Conservation (phyloP, 2,888 invertebrate species). For the Tuberolachnus salignus region DNA sequence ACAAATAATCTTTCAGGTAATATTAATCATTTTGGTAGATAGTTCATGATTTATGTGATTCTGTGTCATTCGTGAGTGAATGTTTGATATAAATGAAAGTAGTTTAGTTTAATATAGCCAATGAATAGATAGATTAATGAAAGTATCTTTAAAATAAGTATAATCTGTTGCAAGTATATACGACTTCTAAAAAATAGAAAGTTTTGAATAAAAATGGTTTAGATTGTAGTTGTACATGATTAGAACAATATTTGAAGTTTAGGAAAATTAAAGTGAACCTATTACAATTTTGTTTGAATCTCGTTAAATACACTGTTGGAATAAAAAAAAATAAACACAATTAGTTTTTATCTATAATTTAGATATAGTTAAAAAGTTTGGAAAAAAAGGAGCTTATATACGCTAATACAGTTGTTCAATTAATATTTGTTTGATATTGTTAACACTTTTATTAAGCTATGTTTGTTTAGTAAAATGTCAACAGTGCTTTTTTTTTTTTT, state of each 20-base stretch:
- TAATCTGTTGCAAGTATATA: too few relatives aligned
- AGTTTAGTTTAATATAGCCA: slow-evolving; percentile 21
- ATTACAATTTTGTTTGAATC: too few relatives aligned
- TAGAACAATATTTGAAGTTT: too few relatives aligned
- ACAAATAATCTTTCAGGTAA: too few relatives aligned
- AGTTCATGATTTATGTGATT: background rate
- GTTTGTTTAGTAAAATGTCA: background rate
- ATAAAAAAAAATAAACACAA: too few relatives aligned
- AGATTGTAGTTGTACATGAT: too few relatives aligned
- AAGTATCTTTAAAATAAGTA: background rate
- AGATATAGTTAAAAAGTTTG: background rate
- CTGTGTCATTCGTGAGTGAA: background rate
- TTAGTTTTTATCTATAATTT: too few relatives aligned
- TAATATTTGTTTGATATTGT: slow-evolving; percentile 16
- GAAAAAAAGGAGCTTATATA: background rate
- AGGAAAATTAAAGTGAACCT: too few relatives aligned
- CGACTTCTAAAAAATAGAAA: too few relatives aligned
- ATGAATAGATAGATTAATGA: background rate
- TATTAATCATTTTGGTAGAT: background rate
- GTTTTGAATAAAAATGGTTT: too few relatives aligned
- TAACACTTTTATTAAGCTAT: background rate
- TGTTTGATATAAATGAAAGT: background rate
- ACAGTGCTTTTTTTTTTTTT: background rate
- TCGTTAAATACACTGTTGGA: too few relatives aligned
- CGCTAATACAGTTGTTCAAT: background rate